Percentiles rank a stretch among this genome's conserved stretches.
These are phyloP conservation scores for Diplosoma virens DNA, from an alignment of 23 tunicate genomes.

Conservation along the genomic window DNA sequence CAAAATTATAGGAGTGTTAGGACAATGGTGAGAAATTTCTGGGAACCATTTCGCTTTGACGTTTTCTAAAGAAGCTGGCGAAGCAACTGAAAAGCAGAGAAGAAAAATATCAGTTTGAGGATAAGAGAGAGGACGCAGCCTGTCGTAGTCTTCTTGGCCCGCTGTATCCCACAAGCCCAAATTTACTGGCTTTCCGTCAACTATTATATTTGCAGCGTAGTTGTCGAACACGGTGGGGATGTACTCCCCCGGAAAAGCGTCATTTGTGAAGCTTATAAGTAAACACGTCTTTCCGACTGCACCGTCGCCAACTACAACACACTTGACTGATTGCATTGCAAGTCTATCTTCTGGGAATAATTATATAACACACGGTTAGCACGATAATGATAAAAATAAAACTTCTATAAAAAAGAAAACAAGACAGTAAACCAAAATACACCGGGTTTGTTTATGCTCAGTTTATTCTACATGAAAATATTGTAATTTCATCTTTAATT, in stretches of 20 bases:
- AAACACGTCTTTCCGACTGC: slow-evolving; percentile 51
- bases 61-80: slow-evolving; percentile 1
- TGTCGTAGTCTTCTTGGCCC: slow-evolving; percentile 57
- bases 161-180: slow-evolving; percentile 46
- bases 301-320: slow-evolving; percentile 54
- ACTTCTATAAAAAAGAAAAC: no score
- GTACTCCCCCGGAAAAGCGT: slow-evolving; percentile 46
- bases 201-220: slow-evolving; percentile 38
- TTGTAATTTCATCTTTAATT: no score
- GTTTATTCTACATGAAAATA: no score
- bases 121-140: slow-evolving; percentile 22
- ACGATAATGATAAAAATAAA: no score
- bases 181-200: slow-evolving; percentile 25
- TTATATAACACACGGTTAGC: no score
- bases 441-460: no score
- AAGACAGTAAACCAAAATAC: no score
- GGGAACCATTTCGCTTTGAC: slow-evolving; percentile 7
- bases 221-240: slow-evolving; percentile 50
- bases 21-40: background rate
- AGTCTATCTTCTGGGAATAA: no score
- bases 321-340: slow-evolving; percentile 26
- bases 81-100: background rate
- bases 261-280: slow-evolving; percentile 34
- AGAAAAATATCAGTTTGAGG: slow-evolving; percentile 4
- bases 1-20: background rate